Evolutionary conservation across 2,797 vertebrate species (phyloP).

Genomic region (Brotula barbata): DNA sequence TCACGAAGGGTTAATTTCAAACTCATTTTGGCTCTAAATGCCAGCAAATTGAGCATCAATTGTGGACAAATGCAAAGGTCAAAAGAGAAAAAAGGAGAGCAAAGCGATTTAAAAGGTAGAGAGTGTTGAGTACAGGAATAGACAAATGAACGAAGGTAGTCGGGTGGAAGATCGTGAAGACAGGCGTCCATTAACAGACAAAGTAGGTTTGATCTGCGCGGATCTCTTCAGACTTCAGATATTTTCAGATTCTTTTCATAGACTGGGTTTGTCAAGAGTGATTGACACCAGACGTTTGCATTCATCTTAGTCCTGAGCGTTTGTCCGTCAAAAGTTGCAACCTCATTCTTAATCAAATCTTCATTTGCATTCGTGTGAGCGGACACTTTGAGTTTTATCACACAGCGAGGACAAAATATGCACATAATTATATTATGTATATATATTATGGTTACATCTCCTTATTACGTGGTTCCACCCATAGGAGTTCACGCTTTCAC

Average conservation of each 20-base stretch:
- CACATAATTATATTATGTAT: too few species aligned
- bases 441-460: too few species aligned
- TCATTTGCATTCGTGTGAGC: background rate
- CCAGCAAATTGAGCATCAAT: constrained; percentile 73
- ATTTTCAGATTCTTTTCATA: background rate
- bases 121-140: constrained; percentile 59
- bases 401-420: too few species aligned
- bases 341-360: background rate
- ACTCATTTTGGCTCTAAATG: constrained; percentile 71
- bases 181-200: background rate
- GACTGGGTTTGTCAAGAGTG: background rate
- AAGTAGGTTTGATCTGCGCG: background rate
- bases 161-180: background rate
- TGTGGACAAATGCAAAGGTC: constrained; percentile 73
- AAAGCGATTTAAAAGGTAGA: constrained; percentile 47
- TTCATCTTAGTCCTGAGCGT: background rate
- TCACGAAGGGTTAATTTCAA: constrained; percentile 60
- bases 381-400: too few species aligned
- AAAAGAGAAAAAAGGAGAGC: constrained; percentile 63
- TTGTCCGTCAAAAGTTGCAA: too few species aligned
- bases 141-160: constrained; percentile 16
- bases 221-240: background rate
- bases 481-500: too few species aligned
- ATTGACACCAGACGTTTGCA: constrained; percentile 1
- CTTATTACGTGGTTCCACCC: too few species aligned